A percentile compares a stretch with the other conserved stretches of the same genome.
Evolutionary conservation across 2,888 invertebrate species (phyloP).

Genomic region (Marronus borbonicus): DNA sequence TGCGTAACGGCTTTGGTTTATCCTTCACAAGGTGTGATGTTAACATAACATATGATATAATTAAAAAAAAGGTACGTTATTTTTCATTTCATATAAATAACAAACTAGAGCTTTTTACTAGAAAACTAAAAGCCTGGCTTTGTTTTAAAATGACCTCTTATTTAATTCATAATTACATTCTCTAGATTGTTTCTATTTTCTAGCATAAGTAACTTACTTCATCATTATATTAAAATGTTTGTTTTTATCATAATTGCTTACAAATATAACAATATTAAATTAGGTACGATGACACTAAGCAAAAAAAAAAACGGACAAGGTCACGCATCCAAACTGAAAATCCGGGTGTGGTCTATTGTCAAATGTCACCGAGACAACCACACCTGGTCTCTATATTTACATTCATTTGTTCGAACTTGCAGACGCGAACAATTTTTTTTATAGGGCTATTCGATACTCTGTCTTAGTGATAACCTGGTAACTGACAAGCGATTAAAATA

Average conservation of each 20-base stretch:
- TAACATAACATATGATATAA: not conserved
- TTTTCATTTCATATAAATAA: not conserved
- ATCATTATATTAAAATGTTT: not conserved
- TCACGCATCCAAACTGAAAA: conserved; percentile 46
- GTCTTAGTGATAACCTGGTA: not conserved
- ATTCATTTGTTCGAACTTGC: conserved; percentile 14
- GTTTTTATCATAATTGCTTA: not conserved
- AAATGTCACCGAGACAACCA: conserved; percentile 52
- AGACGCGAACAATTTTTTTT: not conserved
- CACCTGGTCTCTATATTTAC: conserved; percentile 47
- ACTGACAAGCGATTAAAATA: not conserved
- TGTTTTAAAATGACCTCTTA: too few species aligned
- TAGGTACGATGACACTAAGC: conserved; percentile 1
- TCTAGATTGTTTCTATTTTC: not conserved
- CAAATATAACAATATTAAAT: not conserved
- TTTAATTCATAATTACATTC: not conserved
- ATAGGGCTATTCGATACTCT: not conserved
- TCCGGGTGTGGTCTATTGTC: conserved; percentile 51
- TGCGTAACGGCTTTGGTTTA: not conserved
- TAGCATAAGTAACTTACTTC: not conserved
- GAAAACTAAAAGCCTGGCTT: too few species aligned
- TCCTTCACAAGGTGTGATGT: not conserved
- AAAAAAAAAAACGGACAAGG: conserved; percentile 50
- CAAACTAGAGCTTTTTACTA: too few species aligned
- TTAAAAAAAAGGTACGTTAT: not conserved